These are phyloP conservation scores for Brachionus paranguensis DNA, from an alignment of 1,140 invertebrate genomes.

Conservation along the genomic window DNA sequence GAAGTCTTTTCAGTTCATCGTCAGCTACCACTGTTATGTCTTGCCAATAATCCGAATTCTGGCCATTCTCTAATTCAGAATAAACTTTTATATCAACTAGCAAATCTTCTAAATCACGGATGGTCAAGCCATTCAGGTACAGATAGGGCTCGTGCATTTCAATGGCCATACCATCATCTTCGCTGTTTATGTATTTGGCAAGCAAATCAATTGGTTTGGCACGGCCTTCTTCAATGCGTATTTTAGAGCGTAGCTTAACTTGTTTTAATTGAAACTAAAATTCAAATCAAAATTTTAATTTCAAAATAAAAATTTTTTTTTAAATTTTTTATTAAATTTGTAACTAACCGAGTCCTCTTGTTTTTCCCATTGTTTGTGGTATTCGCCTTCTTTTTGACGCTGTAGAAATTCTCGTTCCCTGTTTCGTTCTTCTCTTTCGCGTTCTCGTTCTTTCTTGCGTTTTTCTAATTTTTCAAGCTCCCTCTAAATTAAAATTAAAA, in stretches of 20 bases:
- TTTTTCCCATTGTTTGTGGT: conserved; percentile 85
- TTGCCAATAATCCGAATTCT: conserved; percentile 89
- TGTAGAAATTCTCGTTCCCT: conserved; percentile 72
- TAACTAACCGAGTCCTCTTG: conserved; percentile 71
- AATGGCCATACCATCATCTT: conserved; percentile 71
- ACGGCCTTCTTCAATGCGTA: conserved; percentile 87
- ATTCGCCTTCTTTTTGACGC: conserved; percentile 84
- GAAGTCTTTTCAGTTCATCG: conserved; percentile 80
- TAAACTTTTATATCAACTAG: conserved; percentile 87
- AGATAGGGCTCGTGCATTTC: conserved; percentile 98
- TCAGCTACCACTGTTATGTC: conserved; percentile 92
- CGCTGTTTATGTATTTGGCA: conserved; percentile 86
- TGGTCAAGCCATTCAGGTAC: conserved; percentile 81
- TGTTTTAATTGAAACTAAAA: conserved; percentile 53
- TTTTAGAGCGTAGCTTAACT: conserved; percentile 73
- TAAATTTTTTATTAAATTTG: too few relatives aligned
- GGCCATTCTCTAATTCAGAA: conserved; percentile 62
- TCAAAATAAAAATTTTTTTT: conserved; percentile 44
- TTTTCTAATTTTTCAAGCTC: conserved; percentile 74
- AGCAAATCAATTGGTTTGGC: conserved; percentile 96
- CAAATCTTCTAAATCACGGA: conserved; percentile 90
- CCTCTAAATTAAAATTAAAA: conserved; percentile 43
- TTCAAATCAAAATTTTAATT: neutral
- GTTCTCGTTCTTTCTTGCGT: conserved; percentile 76
- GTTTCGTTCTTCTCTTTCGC: conserved; percentile 78